Base-by-base conservation (phyloP, 2,888 invertebrate species). In the Drosophila imparisetae region DNA sequence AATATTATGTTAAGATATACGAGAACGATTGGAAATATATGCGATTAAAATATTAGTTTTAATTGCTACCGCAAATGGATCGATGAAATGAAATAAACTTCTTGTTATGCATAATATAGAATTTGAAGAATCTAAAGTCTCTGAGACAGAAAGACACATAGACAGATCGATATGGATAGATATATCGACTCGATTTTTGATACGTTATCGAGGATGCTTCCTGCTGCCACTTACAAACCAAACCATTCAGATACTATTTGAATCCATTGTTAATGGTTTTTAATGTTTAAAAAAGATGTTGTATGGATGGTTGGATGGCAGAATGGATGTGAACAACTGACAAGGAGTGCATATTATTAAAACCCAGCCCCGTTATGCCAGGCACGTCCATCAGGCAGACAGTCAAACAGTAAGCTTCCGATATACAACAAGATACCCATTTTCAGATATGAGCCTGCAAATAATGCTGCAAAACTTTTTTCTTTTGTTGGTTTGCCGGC, bases 381-480 rank as follows among this genome's bases (percentile, higher is more conserved):
- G 45, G 15, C 45, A 30, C 27, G 7, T 50, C 18, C 29, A 29
- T 30, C 6, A n/a, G 30, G 29, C 30, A 30, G 30, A 21, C 30
- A 52, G 13, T 2, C 30, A 13, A n/a, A 50, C 30, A 50, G 50
- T 7, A 30, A 29, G 27, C 18, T 50, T 18, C 5, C 45, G 11
- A 38, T 13, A 30, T 40, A 40, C 32, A 34, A 58, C 42, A 60
- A 55, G 52, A 60, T 63, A 71, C 48, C 40, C 54, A 50, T 52
- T 52, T 18, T 36, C 6, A 52, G 42, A 60, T 57, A 55, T 38
- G 30, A 45, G 59, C 45, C 27, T 55, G 38, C 57, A 40, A 30
- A 15, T 45, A 38, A 24, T 42, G 40, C 32, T 34, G 53, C 48
- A n/a, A 29, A 34, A 57, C 30, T 45, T 49, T 48, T 8, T 29